phyloP scores from a whole-genome alignment of 2,113 vertebrate genomes.

The Bettongia penicillata region DNA sequence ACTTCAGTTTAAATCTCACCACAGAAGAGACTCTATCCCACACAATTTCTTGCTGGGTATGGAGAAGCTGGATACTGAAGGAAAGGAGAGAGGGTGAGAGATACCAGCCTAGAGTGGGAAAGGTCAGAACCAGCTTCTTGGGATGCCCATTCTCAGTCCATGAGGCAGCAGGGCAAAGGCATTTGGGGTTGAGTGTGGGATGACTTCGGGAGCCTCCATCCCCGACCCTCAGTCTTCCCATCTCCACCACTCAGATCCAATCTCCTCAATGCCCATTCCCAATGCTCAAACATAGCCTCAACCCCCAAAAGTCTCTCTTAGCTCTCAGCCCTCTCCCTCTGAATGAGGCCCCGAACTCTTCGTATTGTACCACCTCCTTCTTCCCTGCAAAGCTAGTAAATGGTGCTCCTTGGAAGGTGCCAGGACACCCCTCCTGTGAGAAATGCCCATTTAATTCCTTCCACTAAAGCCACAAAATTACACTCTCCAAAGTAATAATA shows the following conservation, averaged over 20 bases:
- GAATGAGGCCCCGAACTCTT: background rate
- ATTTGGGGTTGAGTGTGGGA: background rate
- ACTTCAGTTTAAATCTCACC: background rate
- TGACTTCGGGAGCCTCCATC: background rate
- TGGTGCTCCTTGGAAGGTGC: background rate
- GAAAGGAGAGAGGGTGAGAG: background rate
- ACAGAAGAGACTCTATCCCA: background rate
- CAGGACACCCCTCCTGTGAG: background rate
- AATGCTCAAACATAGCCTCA: background rate
- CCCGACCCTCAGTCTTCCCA: background rate
- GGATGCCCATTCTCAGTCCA: background rate
- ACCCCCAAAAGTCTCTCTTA: background rate
- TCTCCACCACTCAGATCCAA: no score
- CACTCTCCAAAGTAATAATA: no score
- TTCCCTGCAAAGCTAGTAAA: background rate
- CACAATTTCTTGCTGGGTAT: background rate
- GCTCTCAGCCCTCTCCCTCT: background rate
- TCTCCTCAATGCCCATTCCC: background rate
- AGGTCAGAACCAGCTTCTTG: background rate
- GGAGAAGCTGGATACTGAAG: background rate
- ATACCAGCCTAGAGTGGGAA: background rate
- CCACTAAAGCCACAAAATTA: no score
- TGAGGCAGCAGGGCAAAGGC: no score
- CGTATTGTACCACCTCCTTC: background rate
- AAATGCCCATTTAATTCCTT: background rate